Percentiles rank a stretch among this genome's conserved stretches.
These are phyloP conservation scores for Euglossa dilemma DNA, from an alignment of 1,140 invertebrate species.

Conservation along the genomic window DNA sequence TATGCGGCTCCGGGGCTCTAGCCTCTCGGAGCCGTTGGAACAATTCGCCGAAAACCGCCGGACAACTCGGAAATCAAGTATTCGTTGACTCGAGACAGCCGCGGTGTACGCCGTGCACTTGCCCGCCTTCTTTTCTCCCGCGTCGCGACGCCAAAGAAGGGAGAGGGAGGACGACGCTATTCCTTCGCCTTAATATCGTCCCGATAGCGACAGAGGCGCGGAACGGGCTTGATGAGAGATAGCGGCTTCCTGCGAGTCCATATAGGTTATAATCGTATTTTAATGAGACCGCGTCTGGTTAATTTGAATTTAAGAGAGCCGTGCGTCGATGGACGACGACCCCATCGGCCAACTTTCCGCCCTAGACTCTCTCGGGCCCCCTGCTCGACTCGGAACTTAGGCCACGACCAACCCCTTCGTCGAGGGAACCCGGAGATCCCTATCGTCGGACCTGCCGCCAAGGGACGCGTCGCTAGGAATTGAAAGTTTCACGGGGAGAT, in stretches of 20 bases:
- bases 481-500: neutral
- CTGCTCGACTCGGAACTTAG: neutral
- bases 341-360: neutral
- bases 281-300: neutral
- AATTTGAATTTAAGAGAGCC: constrained; percentile 15
- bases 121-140: too few relatives aligned
- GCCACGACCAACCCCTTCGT: neutral
- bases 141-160: too few relatives aligned
- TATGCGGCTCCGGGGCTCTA: neutral
- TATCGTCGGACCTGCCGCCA: neutral
- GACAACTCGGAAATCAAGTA: neutral
- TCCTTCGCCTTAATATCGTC: neutral
- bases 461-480: neutral
- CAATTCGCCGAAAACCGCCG: neutral
- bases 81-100: too few relatives aligned
- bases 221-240: neutral
- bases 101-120: too few relatives aligned
- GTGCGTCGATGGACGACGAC: neutral
- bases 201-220: too few relatives aligned
- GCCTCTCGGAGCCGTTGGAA: neutral
- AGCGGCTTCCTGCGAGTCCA: neutral
- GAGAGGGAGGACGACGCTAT: too few relatives aligned
- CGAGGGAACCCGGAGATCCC: neutral
- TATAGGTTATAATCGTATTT: constrained; percentile 2
- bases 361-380: neutral